These are phyloP conservation scores for Rhabdomys dilectus DNA, from an alignment of 2,113 vertebrate genomes.

Conservation along the genomic window DNA sequence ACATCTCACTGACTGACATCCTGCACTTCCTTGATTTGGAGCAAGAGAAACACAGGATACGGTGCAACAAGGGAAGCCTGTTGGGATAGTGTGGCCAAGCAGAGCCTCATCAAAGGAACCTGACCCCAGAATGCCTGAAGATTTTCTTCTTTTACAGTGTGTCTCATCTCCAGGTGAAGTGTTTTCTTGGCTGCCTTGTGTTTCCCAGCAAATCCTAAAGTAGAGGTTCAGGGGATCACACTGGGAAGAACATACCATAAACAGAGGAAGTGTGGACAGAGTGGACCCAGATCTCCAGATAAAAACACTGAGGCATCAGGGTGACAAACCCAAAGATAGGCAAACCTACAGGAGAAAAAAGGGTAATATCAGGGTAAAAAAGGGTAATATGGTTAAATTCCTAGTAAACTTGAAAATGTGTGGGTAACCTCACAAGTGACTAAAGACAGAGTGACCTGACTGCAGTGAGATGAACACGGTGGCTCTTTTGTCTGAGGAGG, in stretches of 20 bases:
- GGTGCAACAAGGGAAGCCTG: fast-evolving
- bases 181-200: fast-evolving
- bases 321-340: fast-evolving
- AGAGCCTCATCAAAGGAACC: fast-evolving
- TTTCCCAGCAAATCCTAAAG: not conserved
- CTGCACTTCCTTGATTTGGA: fast-evolving
- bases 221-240: fast-evolving
- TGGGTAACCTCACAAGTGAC: not conserved
- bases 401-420: too few species aligned
- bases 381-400: too few species aligned
- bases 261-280: fast-evolving
- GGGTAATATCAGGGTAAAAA: not conserved
- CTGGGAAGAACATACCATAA: fast-evolving
- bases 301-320: fast-evolving
- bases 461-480: fast-evolving
- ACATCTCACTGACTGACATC: not conserved
- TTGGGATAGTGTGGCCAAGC: fast-evolving
- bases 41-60: fast-evolving
- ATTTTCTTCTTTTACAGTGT: fast-evolving
- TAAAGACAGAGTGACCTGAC: fast-evolving
- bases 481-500: too few species aligned
- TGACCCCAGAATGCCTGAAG: too few species aligned
- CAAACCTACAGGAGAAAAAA: not conserved
- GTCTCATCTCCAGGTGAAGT: fast-evolving
- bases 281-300: fast-evolving